These are phyloP conservation scores for Scyliorhinus canicula DNA, from an alignment of 2,797 vertebrate genomes.

Conservation along the genomic window DNA sequence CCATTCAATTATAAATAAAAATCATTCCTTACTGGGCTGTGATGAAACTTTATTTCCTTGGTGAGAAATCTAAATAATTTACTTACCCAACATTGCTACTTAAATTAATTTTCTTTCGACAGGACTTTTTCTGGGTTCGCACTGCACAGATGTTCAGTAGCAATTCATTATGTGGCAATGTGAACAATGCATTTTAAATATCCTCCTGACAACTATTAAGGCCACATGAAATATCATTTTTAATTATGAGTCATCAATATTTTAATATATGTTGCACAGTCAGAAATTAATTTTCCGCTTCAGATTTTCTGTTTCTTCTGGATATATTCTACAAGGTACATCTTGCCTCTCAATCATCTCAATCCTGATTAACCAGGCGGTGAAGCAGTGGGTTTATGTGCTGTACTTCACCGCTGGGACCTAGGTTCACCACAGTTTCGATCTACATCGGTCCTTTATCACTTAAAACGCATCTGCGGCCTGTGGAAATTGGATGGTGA, in stretches of 20 bases:
- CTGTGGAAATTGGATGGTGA: not conserved
- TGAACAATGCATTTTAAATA: slow-evolving; percentile 26
- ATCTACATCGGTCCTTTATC: not conserved
- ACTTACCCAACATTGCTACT: no score
- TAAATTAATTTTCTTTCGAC: slow-evolving; percentile 11
- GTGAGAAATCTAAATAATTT: slow-evolving; percentile 11
- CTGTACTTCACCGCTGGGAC: not conserved
- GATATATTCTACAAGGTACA: not conserved
- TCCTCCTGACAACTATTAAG: slow-evolving; percentile 9
- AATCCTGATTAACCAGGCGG: not conserved
- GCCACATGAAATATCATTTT: slow-evolving; percentile 20
- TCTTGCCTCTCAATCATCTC: not conserved
- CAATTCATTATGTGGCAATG: slow-evolving; percentile 17
- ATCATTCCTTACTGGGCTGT: not conserved
- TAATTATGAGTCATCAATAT: slow-evolving; percentile 30
- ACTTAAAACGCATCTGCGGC: not conserved
- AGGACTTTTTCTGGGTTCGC: not conserved
- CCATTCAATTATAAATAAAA: not conserved
- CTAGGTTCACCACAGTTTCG: not conserved
- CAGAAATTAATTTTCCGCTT: not conserved
- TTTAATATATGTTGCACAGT: not conserved
- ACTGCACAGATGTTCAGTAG: slow-evolving; percentile 19
- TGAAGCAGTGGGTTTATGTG: not conserved
- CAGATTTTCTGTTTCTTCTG: not conserved
- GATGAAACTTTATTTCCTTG: not conserved